Base-by-base conservation (phyloP, 2,888 invertebrate species). In the Hypercompe scribonia region DNA sequence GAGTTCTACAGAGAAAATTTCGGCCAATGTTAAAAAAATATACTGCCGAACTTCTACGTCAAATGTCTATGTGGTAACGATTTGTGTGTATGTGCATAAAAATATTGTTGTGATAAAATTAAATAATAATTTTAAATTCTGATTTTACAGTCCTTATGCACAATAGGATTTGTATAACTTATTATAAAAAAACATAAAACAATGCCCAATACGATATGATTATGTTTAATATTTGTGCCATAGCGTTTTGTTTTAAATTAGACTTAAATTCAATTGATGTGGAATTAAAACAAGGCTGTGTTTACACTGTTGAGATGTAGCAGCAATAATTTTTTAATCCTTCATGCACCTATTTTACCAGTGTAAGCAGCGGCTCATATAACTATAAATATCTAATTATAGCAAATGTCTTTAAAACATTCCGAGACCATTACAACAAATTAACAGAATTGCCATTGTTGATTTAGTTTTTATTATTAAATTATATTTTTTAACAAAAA, bases 371-470 rank as follows among this genome's bases (percentile, higher is more conserved):
- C 50, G 65, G 21, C 4, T 8, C 24, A 65, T 76, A 82, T 81
- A 80, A 76, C 72, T 83, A 79, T 81, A 79, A 76, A 82, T 81
- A 84, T 83, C 85, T 84, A 84, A 85, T 85, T 83, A 85, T 42
- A 80, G 79, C 79, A 70, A 77, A 87, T 88, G 86, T 91, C 92
- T 91, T 91, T 61, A 87, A 89, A 93, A 92, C 89, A 88, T 91
- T 87, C 89, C 88, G 85, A 61, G 31, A 87, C 80, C 74, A 81
- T 77, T 83, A 86, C 77, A 84, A 28, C 77, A 81, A 81, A 86
- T 85, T 87, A 89, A 90, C 88, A 88, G 84, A 88, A 90, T 91
- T 91, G 92, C 91, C 93, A 92, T 93, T 93, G 93, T 93, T 94
- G 90, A 91, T 90, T 89, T 89, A 91, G 88, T 91, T 91, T 85